These are phyloP conservation scores for Actinostola sp. DNA, from an alignment of 92 coral and sea anemone genomes.

Conservation along the genomic window DNA sequence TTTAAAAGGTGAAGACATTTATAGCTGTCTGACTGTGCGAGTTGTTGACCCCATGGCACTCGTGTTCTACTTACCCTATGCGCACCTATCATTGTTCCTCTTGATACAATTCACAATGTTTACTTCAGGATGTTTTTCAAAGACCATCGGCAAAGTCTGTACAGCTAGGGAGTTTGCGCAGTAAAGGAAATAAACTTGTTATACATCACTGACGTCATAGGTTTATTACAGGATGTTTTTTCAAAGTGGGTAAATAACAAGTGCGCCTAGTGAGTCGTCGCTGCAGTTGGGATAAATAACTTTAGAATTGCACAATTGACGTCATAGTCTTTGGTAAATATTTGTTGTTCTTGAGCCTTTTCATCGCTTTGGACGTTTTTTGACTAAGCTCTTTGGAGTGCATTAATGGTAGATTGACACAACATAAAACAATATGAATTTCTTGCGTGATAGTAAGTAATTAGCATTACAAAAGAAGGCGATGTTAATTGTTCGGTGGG, in stretches of 20 bases:
- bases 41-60: neutral
- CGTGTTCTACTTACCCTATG: neutral
- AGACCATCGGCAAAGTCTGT: too few species aligned
- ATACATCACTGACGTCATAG: too few species aligned
- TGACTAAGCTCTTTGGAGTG: neutral
- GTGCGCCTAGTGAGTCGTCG: neutral
- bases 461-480: conserved; percentile 4
- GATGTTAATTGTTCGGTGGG: neutral
- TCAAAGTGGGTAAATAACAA: neutral
- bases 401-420: neutral
- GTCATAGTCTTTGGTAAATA: conserved; percentile 19
- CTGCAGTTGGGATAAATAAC: neutral
- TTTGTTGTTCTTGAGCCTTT: conserved; percentile 9
- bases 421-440: conserved; percentile 4
- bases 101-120: neutral
- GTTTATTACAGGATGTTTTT: conserved; percentile 1
- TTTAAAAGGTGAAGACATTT: conserved; percentile 25
- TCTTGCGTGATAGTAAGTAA: neutral
- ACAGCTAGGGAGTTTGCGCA: too few species aligned
- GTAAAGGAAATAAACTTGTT: too few species aligned
- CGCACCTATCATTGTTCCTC: too few species aligned
- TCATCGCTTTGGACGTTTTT: conserved; percentile 6
- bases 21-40: conserved; percentile 10
- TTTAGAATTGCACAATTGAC: conserved; percentile 17
- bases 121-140: neutral